phyloP scores from a whole-genome alignment of 2,888 invertebrate genomes.

The Cheiracanthium punctorium region DNA sequence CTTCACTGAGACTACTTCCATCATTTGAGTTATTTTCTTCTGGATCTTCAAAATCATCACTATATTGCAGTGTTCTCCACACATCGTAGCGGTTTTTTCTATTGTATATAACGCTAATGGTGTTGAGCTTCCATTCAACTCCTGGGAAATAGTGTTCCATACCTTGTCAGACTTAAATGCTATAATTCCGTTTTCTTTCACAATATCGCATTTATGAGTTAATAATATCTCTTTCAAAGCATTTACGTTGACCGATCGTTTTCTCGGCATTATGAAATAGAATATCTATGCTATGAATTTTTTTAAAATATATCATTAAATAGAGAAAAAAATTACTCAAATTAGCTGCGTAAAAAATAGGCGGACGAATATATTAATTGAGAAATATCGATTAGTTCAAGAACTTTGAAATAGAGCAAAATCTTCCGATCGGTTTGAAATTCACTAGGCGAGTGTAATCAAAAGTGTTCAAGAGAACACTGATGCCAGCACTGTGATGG shows the following conservation, averaged over 20 bases:
- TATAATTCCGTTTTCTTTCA: background rate
- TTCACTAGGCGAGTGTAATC: too few relatives aligned
- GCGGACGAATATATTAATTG: too few relatives aligned
- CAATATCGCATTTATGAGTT: background rate
- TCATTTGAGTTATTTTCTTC: background rate
- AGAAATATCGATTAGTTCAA: too few relatives aligned
- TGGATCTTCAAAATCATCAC: background rate
- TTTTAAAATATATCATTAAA: too few relatives aligned
- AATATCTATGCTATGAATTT: too few relatives aligned
- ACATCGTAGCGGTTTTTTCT: background rate
- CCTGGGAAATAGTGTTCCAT: background rate
- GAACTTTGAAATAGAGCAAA: too few relatives aligned
- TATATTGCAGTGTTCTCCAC: background rate
- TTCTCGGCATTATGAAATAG: constrained; percentile 9
- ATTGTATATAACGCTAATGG: background rate
- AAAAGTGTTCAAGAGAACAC: too few relatives aligned
- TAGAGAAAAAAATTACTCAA: too few relatives aligned
- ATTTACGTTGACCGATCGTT: background rate
- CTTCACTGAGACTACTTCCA: background rate
- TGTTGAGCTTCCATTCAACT: background rate
- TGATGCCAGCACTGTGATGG: too few relatives aligned
- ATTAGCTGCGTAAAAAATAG: too few relatives aligned
- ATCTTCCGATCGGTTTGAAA: too few relatives aligned
- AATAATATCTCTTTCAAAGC: background rate
- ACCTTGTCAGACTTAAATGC: background rate